phyloP scores from a whole-genome alignment of 2,113 vertebrate species.

The Oryzias javanicus region DNA sequence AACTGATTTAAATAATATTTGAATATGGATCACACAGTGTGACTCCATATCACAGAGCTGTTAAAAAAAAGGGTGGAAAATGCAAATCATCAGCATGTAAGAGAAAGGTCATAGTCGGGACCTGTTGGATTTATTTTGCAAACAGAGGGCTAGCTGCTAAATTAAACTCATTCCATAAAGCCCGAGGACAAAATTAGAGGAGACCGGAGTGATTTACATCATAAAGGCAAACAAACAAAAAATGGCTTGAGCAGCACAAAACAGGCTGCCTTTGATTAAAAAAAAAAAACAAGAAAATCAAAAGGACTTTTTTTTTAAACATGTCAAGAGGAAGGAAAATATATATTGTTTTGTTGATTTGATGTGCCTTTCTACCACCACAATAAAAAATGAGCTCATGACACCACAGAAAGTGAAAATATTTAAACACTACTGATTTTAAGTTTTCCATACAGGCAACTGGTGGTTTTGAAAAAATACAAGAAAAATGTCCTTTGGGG shows the following conservation, averaged over 20 bases:
- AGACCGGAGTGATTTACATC: conserved; percentile 54
- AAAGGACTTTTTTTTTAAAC: conserved; percentile 17
- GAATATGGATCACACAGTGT: conserved; percentile 78
- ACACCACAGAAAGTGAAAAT: not conserved
- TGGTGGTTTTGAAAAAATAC: too few relatives aligned
- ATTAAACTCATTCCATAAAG: conserved; percentile 54
- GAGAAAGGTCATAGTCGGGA: conserved; percentile 69
- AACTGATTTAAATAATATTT: conserved; percentile 79
- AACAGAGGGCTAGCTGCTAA: conserved; percentile 53
- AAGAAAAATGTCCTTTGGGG: not conserved
- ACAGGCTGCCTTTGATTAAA: conserved; percentile 15
- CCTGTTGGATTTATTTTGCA: conserved; percentile 66
- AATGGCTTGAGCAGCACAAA: conserved; percentile 17
- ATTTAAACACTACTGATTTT: not conserved
- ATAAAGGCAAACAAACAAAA: conserved; percentile 49
- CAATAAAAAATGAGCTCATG: not conserved
- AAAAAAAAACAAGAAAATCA: not conserved
- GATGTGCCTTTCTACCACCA: not conserved
- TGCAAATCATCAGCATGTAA: conserved; percentile 71
- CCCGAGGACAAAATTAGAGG: conserved; percentile 48
- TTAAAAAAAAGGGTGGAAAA: conserved; percentile 52
- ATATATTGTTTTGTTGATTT: too few relatives aligned
- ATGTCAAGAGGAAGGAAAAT: not conserved
- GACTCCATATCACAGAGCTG: conserved; percentile 63
- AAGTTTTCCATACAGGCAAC: too few relatives aligned